Evolutionary conservation across 2,113 vertebrate genomes (phyloP).

Genomic region (Vimba vimba): DNA sequence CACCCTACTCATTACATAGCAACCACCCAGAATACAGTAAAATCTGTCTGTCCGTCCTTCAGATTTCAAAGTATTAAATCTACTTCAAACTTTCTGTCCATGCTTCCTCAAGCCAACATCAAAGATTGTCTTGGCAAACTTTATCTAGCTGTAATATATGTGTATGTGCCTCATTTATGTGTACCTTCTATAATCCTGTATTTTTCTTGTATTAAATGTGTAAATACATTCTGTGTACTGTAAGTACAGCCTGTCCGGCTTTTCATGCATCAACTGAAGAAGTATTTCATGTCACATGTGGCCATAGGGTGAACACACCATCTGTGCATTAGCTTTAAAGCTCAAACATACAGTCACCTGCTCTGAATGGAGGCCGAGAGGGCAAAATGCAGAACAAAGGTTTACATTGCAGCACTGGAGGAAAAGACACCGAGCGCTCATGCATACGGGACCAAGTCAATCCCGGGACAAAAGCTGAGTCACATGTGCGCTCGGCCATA

Average conservation of each 20-base stretch:
- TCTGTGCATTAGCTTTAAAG: neutral
- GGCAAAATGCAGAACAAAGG: neutral
- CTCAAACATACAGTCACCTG: neutral
- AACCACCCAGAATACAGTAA: no score
- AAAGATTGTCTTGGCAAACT: no score
- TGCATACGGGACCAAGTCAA: neutral
- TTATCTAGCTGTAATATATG: neutral
- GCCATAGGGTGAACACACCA: neutral
- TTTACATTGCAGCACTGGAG: neutral
- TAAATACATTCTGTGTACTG: neutral
- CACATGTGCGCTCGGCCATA: constrained; percentile 3
- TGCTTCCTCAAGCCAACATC: no score
- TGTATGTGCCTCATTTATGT: neutral
- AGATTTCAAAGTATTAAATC: no score
- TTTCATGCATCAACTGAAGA: neutral
- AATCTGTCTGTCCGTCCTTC: no score
- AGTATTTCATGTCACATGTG: neutral
- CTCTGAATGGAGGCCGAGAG: neutral
- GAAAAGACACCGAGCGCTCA: neutral
- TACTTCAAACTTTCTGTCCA: no score
- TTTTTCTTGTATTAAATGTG: neutral
- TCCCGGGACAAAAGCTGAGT: neutral
- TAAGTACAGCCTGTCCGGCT: neutral
- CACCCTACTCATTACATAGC: no score
- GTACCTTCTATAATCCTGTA: neutral